Evolutionary conservation across 1,140 invertebrate species (phyloP).

Genomic region (Nymphalis io): DNA sequence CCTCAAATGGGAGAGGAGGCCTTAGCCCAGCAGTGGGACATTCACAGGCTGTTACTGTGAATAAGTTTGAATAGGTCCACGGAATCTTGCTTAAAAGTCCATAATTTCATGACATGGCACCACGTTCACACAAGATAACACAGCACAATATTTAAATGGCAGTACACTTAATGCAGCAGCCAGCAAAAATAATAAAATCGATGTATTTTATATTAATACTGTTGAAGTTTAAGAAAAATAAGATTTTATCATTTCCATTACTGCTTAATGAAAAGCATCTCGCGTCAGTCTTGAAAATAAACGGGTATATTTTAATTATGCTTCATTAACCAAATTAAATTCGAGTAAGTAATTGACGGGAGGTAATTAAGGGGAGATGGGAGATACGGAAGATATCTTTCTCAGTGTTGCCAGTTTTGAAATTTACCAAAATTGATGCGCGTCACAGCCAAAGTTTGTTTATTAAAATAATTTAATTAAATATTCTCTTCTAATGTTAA

Average conservation of each 20-base stretch:
- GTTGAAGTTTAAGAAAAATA: not conserved
- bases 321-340: constrained; percentile 80
- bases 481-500: constrained; percentile 32
- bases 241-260: constrained; percentile 29
- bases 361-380: constrained; percentile 65
- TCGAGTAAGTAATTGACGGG: constrained; percentile 77
- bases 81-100: too few species aligned
- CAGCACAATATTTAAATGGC: too few species aligned
- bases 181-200: not conserved
- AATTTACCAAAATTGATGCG: constrained; percentile 32
- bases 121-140: too few species aligned
- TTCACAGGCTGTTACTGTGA: too few species aligned
- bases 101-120: too few species aligned
- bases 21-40: too few species aligned
- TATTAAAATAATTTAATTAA: constrained; percentile 58
- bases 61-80: too few species aligned
- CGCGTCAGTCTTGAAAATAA: constrained; percentile 64
- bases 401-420: constrained; percentile 56
- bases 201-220: not conserved
- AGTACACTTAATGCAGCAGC: too few species aligned
- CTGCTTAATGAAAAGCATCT: constrained; percentile 31
- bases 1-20: too few species aligned
- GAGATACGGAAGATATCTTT: constrained; percentile 57
- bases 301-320: constrained; percentile 78
- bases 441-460: constrained; percentile 47